Evolutionary conservation across 2,888 invertebrate genomes (phyloP), one percentile per base, ranked within the genome.

Genomic region (Vandiemenella viatica): DNA sequence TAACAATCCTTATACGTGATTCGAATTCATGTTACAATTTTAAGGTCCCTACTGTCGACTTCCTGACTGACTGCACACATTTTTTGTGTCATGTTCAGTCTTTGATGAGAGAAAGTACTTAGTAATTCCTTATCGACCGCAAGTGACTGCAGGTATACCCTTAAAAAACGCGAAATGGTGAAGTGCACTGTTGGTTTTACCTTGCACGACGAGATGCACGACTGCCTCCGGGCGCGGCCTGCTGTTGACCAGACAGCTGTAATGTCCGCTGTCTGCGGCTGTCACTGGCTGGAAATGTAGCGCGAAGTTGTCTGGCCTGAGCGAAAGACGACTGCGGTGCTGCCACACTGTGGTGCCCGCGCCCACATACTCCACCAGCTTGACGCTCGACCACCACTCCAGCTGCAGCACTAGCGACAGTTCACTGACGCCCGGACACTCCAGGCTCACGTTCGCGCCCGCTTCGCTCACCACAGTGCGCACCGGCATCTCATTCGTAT

Each of bases 381-480:
- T 69, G 55, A 67, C 59, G 46, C 63, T 68, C 57, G 69, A 61
- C 17, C 66, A 65, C 80, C 80, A 80, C 61, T 77, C 77, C 58
- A 80, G 65, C 57, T 72, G 73, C 61, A 73, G 70, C 57, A 80
- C 74, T 58, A 80, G 63, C 37, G 79, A 76, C 58, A 76, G 75
- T 64, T 79, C 79, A 58, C 74, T 77, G 53, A 79, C 77, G 37
- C 80, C 80, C 26, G 79, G 80, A 66, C 80, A 80, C 50, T 74
- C 68, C 57, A 80, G 65, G 52, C 78, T 76, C 55, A 77, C 72
- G 66, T 80, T 80, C 58, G 72, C 72, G 48, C 79, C 79, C 41
- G 80, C 79, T 60, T 77, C 75, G 48, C 76, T 73, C 56, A 73
- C 67, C 55, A 77, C 70, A 56, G 71, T 74, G 58, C 76, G 71